phyloP scores from a whole-genome alignment of 92 coral and sea anemone species.

The Actinernus sp. region DNA sequence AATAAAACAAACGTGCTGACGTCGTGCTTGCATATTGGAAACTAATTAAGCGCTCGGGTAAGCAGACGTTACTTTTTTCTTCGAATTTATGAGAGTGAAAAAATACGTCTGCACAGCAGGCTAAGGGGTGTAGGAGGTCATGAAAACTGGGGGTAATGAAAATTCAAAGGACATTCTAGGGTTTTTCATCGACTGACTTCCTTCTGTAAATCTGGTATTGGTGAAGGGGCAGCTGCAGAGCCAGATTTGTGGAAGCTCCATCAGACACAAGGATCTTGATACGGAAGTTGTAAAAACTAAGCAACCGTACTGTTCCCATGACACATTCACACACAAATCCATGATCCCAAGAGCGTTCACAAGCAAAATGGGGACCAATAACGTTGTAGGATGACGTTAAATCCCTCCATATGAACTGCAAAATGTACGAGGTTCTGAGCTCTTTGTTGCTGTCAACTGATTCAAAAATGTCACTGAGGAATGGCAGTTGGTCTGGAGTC shows the following conservation, averaged over 20 bases:
- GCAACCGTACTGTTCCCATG: constrained; percentile 40
- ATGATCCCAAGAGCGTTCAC: constrained; percentile 45
- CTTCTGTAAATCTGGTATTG: no score
- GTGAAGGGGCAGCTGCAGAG: no score
- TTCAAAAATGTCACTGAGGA: constrained; percentile 21
- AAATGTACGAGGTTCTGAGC: constrained; percentile 6
- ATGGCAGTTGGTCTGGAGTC: constrained; percentile 44
- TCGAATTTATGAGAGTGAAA: no score
- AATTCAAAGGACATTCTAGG: no score
- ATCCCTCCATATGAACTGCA: constrained; percentile 51
- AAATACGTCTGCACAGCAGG: no score
- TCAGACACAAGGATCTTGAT: constrained; percentile 41
- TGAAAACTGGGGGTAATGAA: no score
- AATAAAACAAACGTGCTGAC: no score
- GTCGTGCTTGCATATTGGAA: no score
- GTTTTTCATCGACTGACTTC: no score
- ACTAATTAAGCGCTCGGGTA: no score
- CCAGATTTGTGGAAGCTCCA: constrained; percentile 48
- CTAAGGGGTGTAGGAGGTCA: no score
- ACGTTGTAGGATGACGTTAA: constrained; percentile 33
- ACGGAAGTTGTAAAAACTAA: constrained; percentile 33
- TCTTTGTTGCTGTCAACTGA: background rate
- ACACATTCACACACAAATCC: constrained; percentile 44
- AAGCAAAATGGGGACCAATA: constrained; percentile 57
- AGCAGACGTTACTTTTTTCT: no score